phyloP scores from a whole-genome alignment of 2,888 invertebrate species.

The Zhengitettix transpicula region DNA sequence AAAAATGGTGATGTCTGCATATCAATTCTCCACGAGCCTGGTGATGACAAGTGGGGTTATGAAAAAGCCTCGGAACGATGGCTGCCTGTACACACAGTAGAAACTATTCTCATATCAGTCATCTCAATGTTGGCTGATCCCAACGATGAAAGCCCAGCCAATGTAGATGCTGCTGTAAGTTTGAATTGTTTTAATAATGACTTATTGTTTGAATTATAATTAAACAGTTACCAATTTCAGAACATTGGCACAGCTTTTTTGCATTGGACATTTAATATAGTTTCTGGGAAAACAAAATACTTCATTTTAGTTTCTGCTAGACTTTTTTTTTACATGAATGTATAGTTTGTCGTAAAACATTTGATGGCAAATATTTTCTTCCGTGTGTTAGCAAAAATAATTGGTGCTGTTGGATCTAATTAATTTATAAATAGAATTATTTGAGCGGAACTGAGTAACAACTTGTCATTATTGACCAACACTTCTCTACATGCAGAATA shows the following conservation, averaged over 20 bases:
- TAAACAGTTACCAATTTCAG: neutral
- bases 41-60: constrained; percentile 97
- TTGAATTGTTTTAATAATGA: neutral
- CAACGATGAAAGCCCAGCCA: constrained; percentile 97
- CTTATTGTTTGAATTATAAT: neutral
- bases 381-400: too few relatives aligned
- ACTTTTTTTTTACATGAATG: too few relatives aligned
- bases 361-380: too few relatives aligned
- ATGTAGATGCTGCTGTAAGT: constrained; percentile 96
- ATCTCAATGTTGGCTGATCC: constrained; percentile 99
- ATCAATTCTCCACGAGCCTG: constrained; percentile 97
- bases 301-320: too few relatives aligned
- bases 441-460: too few relatives aligned
- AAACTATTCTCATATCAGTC: constrained; percentile 96
- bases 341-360: too few relatives aligned
- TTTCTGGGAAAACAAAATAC: too few relatives aligned
- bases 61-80: constrained; percentile 96
- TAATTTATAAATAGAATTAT: too few relatives aligned
- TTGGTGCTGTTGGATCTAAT: too few relatives aligned
- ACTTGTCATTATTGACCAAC: too few relatives aligned
- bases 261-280: too few relatives aligned
- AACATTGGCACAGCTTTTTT: neutral
- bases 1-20: constrained; percentile 95
- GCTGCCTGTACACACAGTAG: constrained; percentile 97
- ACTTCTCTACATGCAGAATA: too few relatives aligned